These are phyloP conservation scores for Caenorhabditis tropicalis DNA, from an alignment of 1,140 invertebrate genomes.

Conservation along the genomic window DNA sequence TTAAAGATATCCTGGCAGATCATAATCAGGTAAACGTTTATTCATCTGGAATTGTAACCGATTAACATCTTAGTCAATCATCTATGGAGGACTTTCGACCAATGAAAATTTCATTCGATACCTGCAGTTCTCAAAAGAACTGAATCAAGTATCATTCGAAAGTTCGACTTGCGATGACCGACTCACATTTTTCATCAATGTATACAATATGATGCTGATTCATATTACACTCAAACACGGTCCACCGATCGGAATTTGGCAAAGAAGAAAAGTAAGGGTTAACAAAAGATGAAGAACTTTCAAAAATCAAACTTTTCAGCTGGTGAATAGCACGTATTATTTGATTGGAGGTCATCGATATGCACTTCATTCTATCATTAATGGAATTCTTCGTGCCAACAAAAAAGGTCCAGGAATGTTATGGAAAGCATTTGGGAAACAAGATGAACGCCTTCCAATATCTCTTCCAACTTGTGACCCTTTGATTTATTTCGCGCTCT, in stretches of 20 bases:
- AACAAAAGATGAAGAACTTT: background rate
- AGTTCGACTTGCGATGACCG: conserved; percentile 69
- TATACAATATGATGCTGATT: conserved; percentile 74
- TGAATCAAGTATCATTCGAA: conserved; percentile 16
- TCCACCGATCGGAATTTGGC: conserved; percentile 73
- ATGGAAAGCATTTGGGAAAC: conserved; percentile 72
- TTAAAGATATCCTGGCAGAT: conserved; percentile 69
- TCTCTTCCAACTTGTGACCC: conserved; percentile 72
- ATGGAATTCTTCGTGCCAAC: conserved; percentile 74
- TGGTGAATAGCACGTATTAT: conserved; percentile 74
- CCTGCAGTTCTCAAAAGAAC: background rate
- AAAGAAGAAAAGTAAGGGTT: conserved; percentile 72
- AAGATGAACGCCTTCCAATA: conserved; percentile 72
- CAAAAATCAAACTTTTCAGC: conserved; percentile 67
- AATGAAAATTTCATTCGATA: conserved; percentile 44
- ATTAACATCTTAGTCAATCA: background rate
- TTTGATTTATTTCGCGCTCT: conserved; percentile 74
- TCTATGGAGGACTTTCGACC: background rate
- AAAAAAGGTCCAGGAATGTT: conserved; percentile 74
- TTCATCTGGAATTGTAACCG: too few species aligned
- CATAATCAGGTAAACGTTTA: conserved; percentile 71
- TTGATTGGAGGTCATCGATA: conserved; percentile 73
- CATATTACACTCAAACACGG: conserved; percentile 73
- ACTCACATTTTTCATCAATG: conserved; percentile 74
- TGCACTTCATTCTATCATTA: conserved; percentile 74